Conservation (phyloP, 2,888 invertebrate genomes). For the Cephalotes varians region DNA sequence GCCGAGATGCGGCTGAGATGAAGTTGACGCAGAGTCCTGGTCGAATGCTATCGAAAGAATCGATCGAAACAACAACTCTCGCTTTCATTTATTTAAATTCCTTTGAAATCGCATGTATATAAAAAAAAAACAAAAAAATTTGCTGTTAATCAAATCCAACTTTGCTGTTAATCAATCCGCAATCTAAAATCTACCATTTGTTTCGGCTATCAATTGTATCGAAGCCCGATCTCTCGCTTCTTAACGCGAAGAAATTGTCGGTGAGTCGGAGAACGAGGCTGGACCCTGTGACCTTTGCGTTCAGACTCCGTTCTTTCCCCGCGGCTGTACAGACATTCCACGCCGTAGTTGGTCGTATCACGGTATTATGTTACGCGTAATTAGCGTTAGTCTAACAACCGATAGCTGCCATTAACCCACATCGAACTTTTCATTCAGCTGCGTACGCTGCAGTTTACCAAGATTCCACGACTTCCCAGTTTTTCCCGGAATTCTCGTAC, state of each 20-base stretch:
- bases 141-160: too few relatives aligned
- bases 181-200: background rate
- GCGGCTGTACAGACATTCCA: slow-evolving; percentile 31
- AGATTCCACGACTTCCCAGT: background rate
- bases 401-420: slow-evolving; percentile 62
- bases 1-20: slow-evolving; percentile 51
- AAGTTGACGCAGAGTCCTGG: background rate
- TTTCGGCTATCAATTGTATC: slow-evolving; percentile 20
- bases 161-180: background rate
- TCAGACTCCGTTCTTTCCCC: slow-evolving; percentile 26
- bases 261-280: slow-evolving; percentile 1
- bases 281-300: slow-evolving; percentile 33
- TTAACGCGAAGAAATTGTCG: slow-evolving; percentile 8
- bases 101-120: background rate
- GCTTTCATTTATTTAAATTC: background rate
- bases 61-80: background rate
- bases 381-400: slow-evolving; percentile 63
- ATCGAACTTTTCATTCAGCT: slow-evolving; percentile 54
- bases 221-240: slow-evolving; percentile 21
- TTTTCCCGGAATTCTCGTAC: background rate
- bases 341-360: slow-evolving; percentile 49
- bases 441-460: background rate
- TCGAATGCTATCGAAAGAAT: background rate
- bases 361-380: slow-evolving; percentile 50
- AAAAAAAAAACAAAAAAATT: too few relatives aligned